These are phyloP conservation scores for Pantherophis guttatus DNA, from an alignment of 2,113 vertebrate species.

Conservation along the genomic window DNA sequence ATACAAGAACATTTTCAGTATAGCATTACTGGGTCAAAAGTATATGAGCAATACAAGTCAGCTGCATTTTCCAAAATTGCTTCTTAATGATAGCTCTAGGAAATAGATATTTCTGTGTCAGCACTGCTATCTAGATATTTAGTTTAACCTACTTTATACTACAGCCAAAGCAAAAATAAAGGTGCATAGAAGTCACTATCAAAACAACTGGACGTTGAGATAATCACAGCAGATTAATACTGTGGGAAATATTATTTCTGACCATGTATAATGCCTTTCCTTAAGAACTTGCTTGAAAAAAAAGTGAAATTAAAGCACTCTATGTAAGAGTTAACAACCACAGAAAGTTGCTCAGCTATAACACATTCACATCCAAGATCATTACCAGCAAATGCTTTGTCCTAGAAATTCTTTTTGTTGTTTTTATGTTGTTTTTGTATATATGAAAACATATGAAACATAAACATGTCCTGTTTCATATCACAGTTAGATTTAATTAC, in stretches of 20 bases:
- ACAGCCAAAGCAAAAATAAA: not conserved
- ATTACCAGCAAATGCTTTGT: not conserved
- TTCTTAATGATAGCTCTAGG: not conserved
- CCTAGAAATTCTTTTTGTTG: not conserved
- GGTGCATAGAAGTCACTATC: not conserved
- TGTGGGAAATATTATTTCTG: not conserved
- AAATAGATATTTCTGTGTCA: not conserved
- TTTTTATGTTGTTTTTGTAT: not conserved
- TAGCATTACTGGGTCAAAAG: not conserved
- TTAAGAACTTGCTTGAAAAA: not conserved
- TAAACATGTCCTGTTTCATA: not conserved
- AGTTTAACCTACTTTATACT: not conserved
- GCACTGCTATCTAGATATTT: not conserved
- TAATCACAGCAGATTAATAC: not conserved
- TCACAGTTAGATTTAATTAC: not conserved
- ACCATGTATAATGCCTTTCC: not conserved
- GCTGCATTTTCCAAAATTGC: not conserved
- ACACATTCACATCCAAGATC: not conserved
- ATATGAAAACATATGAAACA: not conserved
- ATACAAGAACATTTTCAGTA: not conserved
- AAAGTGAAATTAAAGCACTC: not conserved
- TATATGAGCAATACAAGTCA: not conserved
- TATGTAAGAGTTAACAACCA: not conserved
- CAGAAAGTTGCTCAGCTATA: not conserved
- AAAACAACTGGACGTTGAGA: not conserved